Evolutionary conservation across 2,113 vertebrate genomes (phyloP).

Genomic region (Entosphenus tridentatus): DNA sequence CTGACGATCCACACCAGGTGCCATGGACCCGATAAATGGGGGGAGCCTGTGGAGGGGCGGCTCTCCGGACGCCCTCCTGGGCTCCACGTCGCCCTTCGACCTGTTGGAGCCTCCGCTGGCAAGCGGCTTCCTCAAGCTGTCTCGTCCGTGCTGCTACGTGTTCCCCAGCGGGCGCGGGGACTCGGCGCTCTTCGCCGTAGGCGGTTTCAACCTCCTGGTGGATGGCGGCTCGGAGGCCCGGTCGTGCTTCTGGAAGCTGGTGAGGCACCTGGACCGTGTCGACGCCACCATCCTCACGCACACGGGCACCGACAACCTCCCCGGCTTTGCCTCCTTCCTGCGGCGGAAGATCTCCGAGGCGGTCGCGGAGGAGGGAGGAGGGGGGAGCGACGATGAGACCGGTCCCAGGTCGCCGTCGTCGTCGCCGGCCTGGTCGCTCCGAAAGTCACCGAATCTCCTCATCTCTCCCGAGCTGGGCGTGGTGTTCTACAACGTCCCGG

Average conservation of each 20-base stretch:
- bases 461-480: conserved; percentile 65
- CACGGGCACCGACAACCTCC: conserved; percentile 51
- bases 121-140: conserved; percentile 63
- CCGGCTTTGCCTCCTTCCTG: conserved; percentile 59
- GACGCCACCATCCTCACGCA: conserved; percentile 71
- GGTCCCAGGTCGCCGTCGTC: not conserved
- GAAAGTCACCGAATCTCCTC: conserved; percentile 14
- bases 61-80: conserved; percentile 19
- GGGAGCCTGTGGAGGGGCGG: not conserved
- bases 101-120: conserved; percentile 56
- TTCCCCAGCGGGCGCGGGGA: conserved; percentile 70
- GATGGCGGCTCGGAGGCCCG: conserved; percentile 60
- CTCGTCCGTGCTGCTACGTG: conserved; percentile 78
- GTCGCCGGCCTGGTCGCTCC: not conserved
- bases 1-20: not conserved
- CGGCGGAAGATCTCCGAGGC: conserved; percentile 50
- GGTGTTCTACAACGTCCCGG: conserved; percentile 48
- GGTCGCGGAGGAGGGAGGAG: conserved; percentile 19
- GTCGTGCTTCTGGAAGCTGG: conserved; percentile 80
- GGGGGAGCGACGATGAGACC: conserved; percentile 34
- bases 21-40: not conserved
- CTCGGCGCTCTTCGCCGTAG: conserved; percentile 64
- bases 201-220: conserved; percentile 67
- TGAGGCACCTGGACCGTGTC: conserved; percentile 68
- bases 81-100: conserved; percentile 46